A percentile compares a stretch with the other conserved stretches of the same genome.
Conservation (phyloP, 2,888 invertebrate genomes). For the Netelia inedita region DNA sequence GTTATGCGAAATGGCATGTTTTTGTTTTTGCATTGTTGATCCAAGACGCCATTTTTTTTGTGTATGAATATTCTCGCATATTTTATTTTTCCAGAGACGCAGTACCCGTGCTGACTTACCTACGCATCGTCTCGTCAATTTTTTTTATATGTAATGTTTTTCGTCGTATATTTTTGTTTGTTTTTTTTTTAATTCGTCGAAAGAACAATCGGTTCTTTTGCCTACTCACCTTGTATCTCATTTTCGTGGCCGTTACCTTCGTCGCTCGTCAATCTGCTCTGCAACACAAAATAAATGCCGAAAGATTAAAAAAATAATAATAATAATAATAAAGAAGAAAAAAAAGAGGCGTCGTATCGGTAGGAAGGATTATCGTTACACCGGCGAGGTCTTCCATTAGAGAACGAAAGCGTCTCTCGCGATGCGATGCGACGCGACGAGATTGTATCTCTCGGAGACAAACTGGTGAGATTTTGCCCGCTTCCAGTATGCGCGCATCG, state of each 20-base stretch:
- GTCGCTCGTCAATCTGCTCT: constrained; percentile 6
- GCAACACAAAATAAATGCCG: constrained; percentile 48
- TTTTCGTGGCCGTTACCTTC: constrained; percentile 68
- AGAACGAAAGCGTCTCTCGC: constrained; percentile 59
- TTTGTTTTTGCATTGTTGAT: not conserved
- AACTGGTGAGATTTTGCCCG: constrained; percentile 9
- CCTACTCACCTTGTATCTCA: constrained; percentile 81
- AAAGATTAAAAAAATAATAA: constrained; percentile 6
- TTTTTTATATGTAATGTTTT: not conserved
- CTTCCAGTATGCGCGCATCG: not conserved
- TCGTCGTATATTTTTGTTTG: not conserved
- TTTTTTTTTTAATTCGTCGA: not conserved
- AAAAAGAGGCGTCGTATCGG: constrained; percentile 22
- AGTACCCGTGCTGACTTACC: not conserved
- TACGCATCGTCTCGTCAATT: not conserved
- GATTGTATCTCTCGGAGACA: constrained; percentile 48
- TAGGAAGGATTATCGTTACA: constrained; percentile 49
- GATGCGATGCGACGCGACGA: constrained; percentile 23
- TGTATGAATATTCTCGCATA: not conserved
- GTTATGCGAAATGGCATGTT: constrained; percentile 2
- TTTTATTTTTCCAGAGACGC: not conserved
- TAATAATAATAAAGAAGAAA: not conserved
- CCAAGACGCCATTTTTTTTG: not conserved
- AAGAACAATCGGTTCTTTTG: not conserved
- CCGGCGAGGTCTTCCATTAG: constrained; percentile 38